Evolutionary conservation across 2,797 vertebrate genomes (phyloP).

Genomic region (Lacerta bilineata): DNA sequence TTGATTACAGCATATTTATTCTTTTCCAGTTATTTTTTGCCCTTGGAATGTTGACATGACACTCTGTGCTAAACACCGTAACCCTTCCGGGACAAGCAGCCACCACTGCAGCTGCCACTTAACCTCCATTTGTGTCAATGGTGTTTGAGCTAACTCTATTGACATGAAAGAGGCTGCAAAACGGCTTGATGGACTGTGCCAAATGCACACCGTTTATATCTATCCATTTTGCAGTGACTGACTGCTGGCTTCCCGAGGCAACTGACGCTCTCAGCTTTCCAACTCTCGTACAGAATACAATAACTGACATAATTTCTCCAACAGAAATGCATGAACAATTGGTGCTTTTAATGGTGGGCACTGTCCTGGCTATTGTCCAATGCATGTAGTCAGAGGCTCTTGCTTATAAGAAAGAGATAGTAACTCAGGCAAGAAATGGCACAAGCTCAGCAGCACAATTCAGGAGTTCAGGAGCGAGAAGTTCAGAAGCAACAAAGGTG

Average conservation of each 20-base stretch:
- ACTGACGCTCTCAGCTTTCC: conserved; percentile 52
- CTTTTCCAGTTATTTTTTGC: not conserved
- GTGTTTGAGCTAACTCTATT: not conserved
- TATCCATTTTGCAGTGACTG: not conserved
- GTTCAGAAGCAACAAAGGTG: no score
- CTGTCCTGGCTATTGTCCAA: no score
- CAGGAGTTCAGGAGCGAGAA: no score
- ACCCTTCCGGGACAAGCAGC: not conserved
- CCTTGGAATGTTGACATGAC: not conserved
- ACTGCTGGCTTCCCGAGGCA: conserved; percentile 24
- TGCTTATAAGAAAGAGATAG: no score
- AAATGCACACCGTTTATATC: not conserved
- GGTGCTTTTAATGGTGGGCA: no score
- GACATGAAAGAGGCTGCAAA: not conserved
- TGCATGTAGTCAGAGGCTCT: no score
- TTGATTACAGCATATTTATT: not conserved
- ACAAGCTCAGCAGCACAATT: no score
- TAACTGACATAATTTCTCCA: conserved; percentile 38
- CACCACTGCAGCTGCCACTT: not conserved
- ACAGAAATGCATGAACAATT: conserved; percentile 41
- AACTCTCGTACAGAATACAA: conserved; percentile 36
- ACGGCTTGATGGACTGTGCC: not conserved
- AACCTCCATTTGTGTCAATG: not conserved
- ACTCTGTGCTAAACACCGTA: not conserved
- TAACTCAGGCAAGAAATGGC: no score